Evolutionary conservation across 2,797 vertebrate genomes (phyloP).

Genomic region (Synaphobranchus kaupii): DNA sequence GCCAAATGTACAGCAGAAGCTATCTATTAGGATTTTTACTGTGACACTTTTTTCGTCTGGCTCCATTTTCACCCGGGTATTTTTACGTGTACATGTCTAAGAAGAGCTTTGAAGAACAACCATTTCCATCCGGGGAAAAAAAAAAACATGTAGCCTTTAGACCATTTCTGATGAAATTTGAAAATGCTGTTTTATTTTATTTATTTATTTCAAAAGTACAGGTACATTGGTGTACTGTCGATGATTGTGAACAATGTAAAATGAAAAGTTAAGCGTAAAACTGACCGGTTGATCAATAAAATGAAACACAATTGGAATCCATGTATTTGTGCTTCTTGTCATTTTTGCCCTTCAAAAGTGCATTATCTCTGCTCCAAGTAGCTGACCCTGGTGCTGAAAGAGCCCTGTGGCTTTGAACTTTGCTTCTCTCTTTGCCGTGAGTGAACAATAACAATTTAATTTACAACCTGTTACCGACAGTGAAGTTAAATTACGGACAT

Average conservation of each 20-base stretch:
- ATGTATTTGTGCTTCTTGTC: slow-evolving; percentile 26
- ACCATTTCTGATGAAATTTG: not conserved
- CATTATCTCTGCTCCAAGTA: not conserved
- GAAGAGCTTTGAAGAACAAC: slow-evolving; percentile 14
- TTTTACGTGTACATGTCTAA: slow-evolving; percentile 23
- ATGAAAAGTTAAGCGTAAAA: slow-evolving; percentile 5
- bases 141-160: slow-evolving; percentile 6
- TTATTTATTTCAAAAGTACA: not conserved
- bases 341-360: slow-evolving; percentile 13
- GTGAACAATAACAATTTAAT: not conserved
- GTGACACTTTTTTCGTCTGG: not conserved
- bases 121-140: slow-evolving; percentile 14
- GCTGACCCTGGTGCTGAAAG: slow-evolving; percentile 57
- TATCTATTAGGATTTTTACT: not conserved
- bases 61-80: slow-evolving; percentile 1
- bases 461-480: not conserved
- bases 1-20: not conserved
- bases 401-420: not conserved
- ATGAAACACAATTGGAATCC: slow-evolving; percentile 2
- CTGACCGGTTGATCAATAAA: slow-evolving; percentile 32
- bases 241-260: slow-evolving; percentile 33
- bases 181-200: not conserved
- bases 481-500: not conserved
- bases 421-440: not conserved
- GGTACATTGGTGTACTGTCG: slow-evolving; percentile 29